Percentiles rank a stretch among this genome's conserved stretches.
These are phyloP conservation scores for Alethe diademata DNA, from an alignment of 2,113 vertebrate species.

Conservation along the genomic window DNA sequence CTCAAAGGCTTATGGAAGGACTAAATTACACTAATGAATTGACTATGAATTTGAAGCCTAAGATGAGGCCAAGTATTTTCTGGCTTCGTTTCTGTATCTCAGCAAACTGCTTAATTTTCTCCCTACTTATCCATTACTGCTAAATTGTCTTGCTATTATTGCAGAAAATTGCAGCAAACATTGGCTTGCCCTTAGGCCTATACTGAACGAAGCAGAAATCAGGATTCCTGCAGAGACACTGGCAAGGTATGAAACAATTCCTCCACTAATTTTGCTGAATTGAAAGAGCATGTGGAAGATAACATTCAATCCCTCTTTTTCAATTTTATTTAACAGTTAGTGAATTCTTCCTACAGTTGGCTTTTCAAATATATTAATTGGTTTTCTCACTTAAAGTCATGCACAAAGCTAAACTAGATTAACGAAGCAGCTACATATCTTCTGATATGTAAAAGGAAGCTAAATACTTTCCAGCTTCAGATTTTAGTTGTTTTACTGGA, in stretches of 20 bases:
- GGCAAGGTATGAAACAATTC: slow-evolving; percentile 36
- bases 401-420: slow-evolving; percentile 33
- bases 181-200: slow-evolving; percentile 63
- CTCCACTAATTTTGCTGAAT: slow-evolving; percentile 28
- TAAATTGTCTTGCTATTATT: slow-evolving; percentile 76
- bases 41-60: slow-evolving; percentile 73
- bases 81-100: slow-evolving; percentile 71
- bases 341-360: background rate
- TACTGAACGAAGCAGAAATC: slow-evolving; percentile 21
- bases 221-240: slow-evolving; percentile 29
- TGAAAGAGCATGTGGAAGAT: slow-evolving; percentile 1
- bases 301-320: background rate
- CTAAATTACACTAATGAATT: slow-evolving; percentile 80
- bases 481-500: background rate
- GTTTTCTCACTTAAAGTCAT: slow-evolving; percentile 39
- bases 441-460: background rate
- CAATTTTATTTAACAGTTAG: background rate
- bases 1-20: slow-evolving; percentile 63
- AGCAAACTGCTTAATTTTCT: slow-evolving; percentile 75
- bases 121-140: slow-evolving; percentile 75
- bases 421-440: slow-evolving; percentile 37
- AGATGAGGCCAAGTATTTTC: slow-evolving; percentile 77
- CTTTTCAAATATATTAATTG: slow-evolving; percentile 43
- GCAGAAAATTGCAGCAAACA: slow-evolving; percentile 71
- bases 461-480: background rate